Evolutionary conservation across 2,888 invertebrate species (phyloP), one percentile per base, ranked within the genome.

Genomic region (Allophyes oxyacanthae): DNA sequence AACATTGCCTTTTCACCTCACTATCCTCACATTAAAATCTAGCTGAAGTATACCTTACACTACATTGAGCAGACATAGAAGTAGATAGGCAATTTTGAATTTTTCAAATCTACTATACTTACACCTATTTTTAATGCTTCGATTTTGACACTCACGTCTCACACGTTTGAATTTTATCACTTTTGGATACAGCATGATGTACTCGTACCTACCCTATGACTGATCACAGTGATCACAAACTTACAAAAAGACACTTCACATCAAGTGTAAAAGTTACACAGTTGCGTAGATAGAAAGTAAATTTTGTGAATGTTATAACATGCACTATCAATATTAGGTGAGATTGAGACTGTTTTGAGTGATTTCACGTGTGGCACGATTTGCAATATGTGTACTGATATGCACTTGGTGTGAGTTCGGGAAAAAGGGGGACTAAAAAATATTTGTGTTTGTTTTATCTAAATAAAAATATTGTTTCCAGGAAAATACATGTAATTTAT

Each of bases 401-500:
- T 51, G 40, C 60, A 69, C 52, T 57, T 60, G 49, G 30, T 57
- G 33, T 54, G 37, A 64, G 9, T 36, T 37, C n/a, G 0, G 1
- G 6, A 10, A 15, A 28, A 10, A 10, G 9, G 13, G 9, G 9
- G 11, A 7, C 9, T 0, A n/a, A 13, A 11, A n/a, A 32, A 50
- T 7, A 41, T 34, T 20, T n/a, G 0, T 11, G 8, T 60, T 28
- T 43, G 26, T 30, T 30, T 8, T 37, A 33, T 26, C 10, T 64
- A 34, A 69, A 60, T 59, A 45, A 46, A 38, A 34, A 49, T 65
- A 51, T 80, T 62, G 49, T 65, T 91, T 91, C 69, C 91, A 92
- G 91, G 90, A 91, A 92, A 91, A 86, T 92, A 91, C 74, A 87
- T 91, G 90, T 92, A 90, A 90, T 77, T 66, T 44, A 61, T 41